These are phyloP conservation scores for Paramormyrops hopkinsi DNA, from an alignment of 2,797 vertebrate genomes.

Conservation along the genomic window DNA sequence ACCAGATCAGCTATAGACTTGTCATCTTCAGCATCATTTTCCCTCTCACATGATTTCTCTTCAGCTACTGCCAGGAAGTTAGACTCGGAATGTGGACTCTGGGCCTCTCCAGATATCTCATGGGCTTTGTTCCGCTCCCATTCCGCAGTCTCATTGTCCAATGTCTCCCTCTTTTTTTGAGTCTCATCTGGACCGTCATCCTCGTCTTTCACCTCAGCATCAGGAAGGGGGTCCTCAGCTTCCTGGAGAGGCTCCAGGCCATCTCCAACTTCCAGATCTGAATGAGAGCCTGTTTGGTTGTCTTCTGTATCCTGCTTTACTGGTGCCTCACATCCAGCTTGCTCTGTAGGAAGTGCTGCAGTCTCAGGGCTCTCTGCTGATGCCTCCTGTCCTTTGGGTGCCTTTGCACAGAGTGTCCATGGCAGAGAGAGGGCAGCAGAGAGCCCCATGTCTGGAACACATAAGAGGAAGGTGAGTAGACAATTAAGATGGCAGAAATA, in stretches of 20 bases:
- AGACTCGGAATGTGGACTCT: neutral
- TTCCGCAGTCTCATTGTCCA: slow-evolving; percentile 8
- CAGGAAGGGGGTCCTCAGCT: neutral
- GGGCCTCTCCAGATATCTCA: neutral
- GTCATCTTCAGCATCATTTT: slow-evolving; percentile 4
- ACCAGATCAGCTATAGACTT: slow-evolving; percentile 17
- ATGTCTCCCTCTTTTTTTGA: neutral
- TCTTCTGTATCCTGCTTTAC: neutral
- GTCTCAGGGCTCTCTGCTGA: slow-evolving; percentile 3
- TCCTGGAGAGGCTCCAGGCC: neutral
- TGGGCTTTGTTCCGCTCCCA: neutral
- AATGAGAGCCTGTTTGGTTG: neutral
- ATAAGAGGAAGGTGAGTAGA: slow-evolving; percentile 1
- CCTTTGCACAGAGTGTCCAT: slow-evolving; percentile 20
- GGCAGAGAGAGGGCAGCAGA: slow-evolving; percentile 23
- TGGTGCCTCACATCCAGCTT: neutral
- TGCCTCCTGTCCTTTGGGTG: slow-evolving; percentile 33
- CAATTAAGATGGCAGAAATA: neutral
- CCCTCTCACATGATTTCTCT: slow-evolving; percentile 8
- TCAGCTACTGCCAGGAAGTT: neutral
- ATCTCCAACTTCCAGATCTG: neutral
- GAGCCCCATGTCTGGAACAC: slow-evolving; percentile 39
- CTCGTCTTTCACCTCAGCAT: neutral
- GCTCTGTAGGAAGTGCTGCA: neutral
- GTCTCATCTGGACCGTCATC: neutral